Evolutionary conservation across 2,797 vertebrate genomes (phyloP).

Genomic region (Amblyraja radiata): DNA sequence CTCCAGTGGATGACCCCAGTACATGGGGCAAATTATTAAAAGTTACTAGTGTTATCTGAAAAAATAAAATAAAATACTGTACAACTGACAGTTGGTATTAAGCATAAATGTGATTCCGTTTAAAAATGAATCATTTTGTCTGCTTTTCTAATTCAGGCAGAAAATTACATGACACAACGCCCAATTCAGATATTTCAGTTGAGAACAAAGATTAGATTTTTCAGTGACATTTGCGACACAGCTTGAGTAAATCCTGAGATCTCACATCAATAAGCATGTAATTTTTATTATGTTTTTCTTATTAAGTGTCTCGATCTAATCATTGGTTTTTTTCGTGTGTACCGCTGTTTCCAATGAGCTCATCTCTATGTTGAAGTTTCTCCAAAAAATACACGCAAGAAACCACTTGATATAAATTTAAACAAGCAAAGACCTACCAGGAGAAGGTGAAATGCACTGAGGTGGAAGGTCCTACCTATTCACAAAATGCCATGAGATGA

Average conservation of each 20-base stretch:
- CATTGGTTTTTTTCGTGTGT: background rate
- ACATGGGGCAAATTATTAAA: background rate
- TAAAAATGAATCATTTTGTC: background rate
- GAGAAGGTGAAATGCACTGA: background rate
- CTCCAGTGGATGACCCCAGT: background rate
- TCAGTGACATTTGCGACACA: background rate
- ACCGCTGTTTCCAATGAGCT: background rate
- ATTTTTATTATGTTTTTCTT: background rate
- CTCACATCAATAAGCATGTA: background rate
- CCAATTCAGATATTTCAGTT: background rate
- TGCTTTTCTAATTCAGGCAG: background rate
- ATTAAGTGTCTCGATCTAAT: constrained; percentile 9
- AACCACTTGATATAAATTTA: background rate
- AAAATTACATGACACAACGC: background rate
- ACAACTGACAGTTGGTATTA: background rate
- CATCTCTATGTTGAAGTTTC: background rate
- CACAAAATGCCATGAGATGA: background rate
- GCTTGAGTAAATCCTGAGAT: background rate
- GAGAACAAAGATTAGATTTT: background rate
- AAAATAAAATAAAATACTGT: background rate
- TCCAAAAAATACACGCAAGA: background rate
- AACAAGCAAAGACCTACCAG: background rate
- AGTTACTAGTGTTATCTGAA: background rate
- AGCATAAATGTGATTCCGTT: background rate
- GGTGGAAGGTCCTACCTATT: background rate